phyloP scores from a whole-genome alignment of 2,113 vertebrate genomes.

The Megaleporinus macrocephalus region DNA sequence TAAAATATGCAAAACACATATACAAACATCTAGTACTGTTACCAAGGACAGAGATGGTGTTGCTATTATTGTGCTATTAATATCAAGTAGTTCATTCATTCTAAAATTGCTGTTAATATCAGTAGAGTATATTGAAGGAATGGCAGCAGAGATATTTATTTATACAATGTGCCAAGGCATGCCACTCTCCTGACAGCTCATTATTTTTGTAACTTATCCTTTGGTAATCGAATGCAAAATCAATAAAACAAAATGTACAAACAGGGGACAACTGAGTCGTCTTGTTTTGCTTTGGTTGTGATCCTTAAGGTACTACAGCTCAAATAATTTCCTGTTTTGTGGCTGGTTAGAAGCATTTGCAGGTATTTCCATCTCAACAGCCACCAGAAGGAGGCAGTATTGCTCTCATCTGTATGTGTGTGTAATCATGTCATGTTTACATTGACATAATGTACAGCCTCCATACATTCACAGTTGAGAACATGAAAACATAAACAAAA shows the following conservation, averaged over 20 bases:
- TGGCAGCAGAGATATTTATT: constrained; percentile 12
- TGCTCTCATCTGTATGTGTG: not conserved
- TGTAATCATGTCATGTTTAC: not conserved
- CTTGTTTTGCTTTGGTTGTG: not conserved
- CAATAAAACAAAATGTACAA: constrained; percentile 40
- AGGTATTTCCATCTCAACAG: not conserved
- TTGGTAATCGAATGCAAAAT: constrained; percentile 33
- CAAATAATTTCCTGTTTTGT: too few species aligned
- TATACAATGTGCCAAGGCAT: constrained; percentile 53
- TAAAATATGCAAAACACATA: not conserved
- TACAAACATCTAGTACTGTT: not conserved
- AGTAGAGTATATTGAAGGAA: constrained; percentile 7
- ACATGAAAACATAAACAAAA: not conserved
- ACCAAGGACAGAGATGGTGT: not conserved
- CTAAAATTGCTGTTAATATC: not conserved
- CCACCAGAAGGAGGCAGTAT: constrained; percentile 45
- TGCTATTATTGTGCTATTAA: not conserved
- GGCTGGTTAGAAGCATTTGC: not conserved
- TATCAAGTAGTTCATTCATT: not conserved
- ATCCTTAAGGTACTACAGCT: not conserved
- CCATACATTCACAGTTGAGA: not conserved
- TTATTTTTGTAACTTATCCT: constrained; percentile 44
- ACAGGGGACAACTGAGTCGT: not conserved
- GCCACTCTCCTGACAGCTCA: constrained; percentile 26
- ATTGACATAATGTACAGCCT: not conserved